phyloP scores from a whole-genome alignment of 2,113 vertebrate genomes.

The Oncorhynchus kisutch region DNA sequence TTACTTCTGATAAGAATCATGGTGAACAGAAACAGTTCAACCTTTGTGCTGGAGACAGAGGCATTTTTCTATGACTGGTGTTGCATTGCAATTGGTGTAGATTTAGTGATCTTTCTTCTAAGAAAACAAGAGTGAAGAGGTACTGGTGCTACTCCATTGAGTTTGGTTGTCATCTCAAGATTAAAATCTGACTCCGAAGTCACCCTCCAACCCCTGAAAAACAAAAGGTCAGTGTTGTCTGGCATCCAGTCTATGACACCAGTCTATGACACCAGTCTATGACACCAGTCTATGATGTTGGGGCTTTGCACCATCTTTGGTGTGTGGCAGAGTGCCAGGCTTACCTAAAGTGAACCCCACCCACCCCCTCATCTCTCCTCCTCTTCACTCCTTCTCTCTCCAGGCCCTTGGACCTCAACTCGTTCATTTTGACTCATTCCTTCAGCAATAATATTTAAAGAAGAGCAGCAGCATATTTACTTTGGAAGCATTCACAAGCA shows the following conservation, averaged over 20 bases:
- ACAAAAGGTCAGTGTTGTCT: slow-evolving; percentile 53
- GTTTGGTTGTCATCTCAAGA: slow-evolving; percentile 13
- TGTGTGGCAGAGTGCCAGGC: slow-evolving; percentile 55
- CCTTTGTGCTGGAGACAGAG: slow-evolving; percentile 2
- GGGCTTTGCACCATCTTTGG: slow-evolving; percentile 47
- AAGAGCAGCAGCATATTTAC: slow-evolving; percentile 5
- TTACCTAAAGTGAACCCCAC: slow-evolving; percentile 66
- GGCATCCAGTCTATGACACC: slow-evolving; percentile 34
- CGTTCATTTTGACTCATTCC: slow-evolving; percentile 53
- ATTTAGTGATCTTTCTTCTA: slow-evolving; percentile 5
- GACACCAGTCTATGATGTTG: slow-evolving; percentile 34
- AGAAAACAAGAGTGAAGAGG: slow-evolving; percentile 1
- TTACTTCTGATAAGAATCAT: slow-evolving; percentile 28
- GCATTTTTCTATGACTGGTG: slow-evolving; percentile 3
- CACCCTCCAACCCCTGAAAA: slow-evolving; percentile 41
- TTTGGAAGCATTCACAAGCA: too few relatives aligned
- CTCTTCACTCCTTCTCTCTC: slow-evolving; percentile 32
- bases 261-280: slow-evolving; percentile 25
- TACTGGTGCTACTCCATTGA: slow-evolving; percentile 13
- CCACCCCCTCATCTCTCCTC: slow-evolving; percentile 42
- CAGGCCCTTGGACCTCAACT: slow-evolving; percentile 40
- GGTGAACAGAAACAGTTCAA: not conserved
- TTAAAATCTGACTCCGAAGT: slow-evolving; percentile 32
- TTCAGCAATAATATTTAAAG: slow-evolving; percentile 54
- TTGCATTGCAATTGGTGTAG: slow-evolving; percentile 28